Conservation (phyloP, 2,113 vertebrate genomes). For the Laticauda laticaudata region DNA sequence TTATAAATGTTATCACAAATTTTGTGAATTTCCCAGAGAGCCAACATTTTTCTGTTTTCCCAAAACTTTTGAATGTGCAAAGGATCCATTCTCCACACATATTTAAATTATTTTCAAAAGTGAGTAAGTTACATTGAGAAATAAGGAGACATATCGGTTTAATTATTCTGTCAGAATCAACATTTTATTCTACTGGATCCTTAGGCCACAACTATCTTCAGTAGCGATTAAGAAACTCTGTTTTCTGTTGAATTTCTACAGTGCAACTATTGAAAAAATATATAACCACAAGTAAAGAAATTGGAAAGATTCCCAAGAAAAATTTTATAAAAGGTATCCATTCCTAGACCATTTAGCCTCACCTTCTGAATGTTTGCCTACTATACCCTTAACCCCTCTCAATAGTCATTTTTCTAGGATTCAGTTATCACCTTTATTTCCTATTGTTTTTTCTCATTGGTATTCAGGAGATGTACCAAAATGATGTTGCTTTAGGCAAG, state of each 20-base stretch:
- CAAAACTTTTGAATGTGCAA: accelerated
- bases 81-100: background rate
- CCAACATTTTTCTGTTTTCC: background rate
- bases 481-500: conserved; percentile 76
- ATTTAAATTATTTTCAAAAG: background rate
- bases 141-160: background rate
- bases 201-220: conserved; percentile 28
- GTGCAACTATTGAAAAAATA: conserved; percentile 21
- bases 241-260: conserved; percentile 14
- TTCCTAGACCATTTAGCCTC: conserved; percentile 39
- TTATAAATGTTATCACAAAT: background rate
- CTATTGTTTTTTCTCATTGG: conserved; percentile 70
- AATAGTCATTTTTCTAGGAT: conserved; percentile 35
- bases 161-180: conserved; percentile 27
- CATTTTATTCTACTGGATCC: background rate
- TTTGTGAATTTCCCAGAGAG: background rate
- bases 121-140: conserved; percentile 23
- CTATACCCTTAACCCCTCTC: background rate
- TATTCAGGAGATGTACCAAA: conserved; percentile 75
- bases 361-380: conserved; percentile 48
- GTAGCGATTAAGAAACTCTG: conserved; percentile 9
- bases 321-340: conserved; percentile 23
- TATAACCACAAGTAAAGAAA: conserved; percentile 7
- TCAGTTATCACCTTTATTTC: conserved; percentile 50
- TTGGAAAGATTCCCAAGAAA: background rate